Conservation (phyloP, 2,888 invertebrate genomes). For the Campoplex capitator region DNA sequence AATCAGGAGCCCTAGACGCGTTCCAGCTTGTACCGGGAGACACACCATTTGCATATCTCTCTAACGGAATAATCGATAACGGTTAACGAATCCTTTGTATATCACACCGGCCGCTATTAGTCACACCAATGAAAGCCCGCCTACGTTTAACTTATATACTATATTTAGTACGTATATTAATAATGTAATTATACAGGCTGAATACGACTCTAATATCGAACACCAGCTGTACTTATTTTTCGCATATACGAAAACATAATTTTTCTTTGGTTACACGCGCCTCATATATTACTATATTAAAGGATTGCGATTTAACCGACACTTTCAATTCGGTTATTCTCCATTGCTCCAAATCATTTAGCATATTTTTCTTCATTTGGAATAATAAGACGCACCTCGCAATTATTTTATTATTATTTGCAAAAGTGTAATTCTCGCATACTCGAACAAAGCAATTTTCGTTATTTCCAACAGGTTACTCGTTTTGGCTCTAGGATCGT, state of each 20-base stretch:
- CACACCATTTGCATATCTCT: constrained; percentile 80
- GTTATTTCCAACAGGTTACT: neutral
- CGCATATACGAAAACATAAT: no score
- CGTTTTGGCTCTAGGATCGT: no score
- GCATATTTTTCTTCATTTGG: no score
- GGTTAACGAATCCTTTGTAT: constrained; percentile 75
- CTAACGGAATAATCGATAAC: constrained; percentile 81
- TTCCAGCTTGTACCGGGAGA: constrained; percentile 67
- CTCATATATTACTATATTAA: no score
- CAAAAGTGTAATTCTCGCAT: neutral
- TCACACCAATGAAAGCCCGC: constrained; percentile 34
- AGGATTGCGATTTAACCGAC: no score
- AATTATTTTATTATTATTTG: neutral
- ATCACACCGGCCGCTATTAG: constrained; percentile 38
- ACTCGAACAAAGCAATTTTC: neutral
- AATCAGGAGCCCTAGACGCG: constrained; percentile 66
- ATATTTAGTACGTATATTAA: neutral
- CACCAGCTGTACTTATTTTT: neutral
- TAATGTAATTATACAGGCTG: neutral
- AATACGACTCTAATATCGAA: constrained; percentile 12
- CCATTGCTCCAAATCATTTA: no score
- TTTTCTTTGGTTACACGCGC: no score
- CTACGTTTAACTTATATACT: neutral
- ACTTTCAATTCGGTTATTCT: no score
- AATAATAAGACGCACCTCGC: no score